Evolutionary conservation across 1,140 invertebrate genomes (phyloP).

Genomic region (Cryptotermes secundus): DNA sequence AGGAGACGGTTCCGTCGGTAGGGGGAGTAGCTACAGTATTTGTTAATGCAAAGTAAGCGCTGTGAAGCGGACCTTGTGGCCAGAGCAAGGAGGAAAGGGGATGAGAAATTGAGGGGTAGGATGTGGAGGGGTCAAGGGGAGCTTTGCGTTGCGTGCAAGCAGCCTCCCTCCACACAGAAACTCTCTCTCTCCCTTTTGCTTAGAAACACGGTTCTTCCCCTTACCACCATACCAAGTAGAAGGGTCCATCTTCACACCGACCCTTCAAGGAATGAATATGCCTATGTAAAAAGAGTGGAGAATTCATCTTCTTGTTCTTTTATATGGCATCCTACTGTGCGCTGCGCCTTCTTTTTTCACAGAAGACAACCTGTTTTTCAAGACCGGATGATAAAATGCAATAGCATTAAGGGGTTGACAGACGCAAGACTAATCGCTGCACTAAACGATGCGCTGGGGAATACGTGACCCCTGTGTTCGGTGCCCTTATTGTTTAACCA

Average conservation of each 20-base stretch:
- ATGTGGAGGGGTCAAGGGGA: conserved; percentile 14
- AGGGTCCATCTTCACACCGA: conserved; percentile 21
- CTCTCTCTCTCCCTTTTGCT: background rate
- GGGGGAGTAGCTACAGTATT: conserved; percentile 33
- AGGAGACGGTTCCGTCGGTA: background rate
- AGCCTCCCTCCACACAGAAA: background rate
- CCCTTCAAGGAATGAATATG: background rate
- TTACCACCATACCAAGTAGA: conserved; percentile 5
- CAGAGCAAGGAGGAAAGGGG: conserved; percentile 18
- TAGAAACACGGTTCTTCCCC: background rate
- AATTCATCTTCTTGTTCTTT: conserved; percentile 20
- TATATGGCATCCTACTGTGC: background rate
- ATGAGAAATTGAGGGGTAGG: conserved; percentile 11
- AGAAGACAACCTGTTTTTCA: conserved; percentile 27
- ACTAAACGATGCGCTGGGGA: conserved; percentile 22
- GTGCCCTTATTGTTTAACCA: background rate
- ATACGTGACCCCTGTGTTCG: background rate
- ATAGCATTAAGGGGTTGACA: conserved; percentile 18
- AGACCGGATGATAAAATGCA: conserved; percentile 17
- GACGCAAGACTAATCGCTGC: conserved; percentile 28
- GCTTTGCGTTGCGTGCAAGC: conserved; percentile 18
- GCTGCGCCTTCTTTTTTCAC: background rate
- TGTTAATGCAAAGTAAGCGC: conserved; percentile 36
- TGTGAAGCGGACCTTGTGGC: conserved; percentile 27
- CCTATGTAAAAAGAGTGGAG: background rate